Conservation (phyloP, 2,888 invertebrate species). For the Lacanobia wlatinum region DNA sequence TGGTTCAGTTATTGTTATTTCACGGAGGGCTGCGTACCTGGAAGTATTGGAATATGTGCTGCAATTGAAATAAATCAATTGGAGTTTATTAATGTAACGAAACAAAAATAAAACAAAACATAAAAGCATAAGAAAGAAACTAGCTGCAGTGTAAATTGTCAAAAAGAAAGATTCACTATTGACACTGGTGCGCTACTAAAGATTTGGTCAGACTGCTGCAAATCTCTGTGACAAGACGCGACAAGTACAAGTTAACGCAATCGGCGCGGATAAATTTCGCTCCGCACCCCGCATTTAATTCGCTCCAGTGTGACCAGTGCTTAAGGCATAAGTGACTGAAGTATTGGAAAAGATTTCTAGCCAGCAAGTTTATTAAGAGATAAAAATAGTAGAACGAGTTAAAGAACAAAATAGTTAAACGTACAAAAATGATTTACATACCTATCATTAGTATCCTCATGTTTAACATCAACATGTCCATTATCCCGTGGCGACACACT, state of each 20-base stretch:
- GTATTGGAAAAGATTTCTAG: neutral
- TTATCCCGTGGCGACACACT: constrained; percentile 89
- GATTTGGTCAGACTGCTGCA: neutral
- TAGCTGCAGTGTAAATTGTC: neutral
- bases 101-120: constrained; percentile 12
- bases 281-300: neutral
- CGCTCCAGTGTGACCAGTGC: neutral
- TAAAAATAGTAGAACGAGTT: neutral
- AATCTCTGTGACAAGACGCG: no score
- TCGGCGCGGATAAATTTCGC: no score
- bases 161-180: neutral
- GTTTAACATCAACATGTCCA: constrained; percentile 81
- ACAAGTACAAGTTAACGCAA: neutral
- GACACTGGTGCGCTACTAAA: neutral
- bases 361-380: no score
- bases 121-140: neutral
- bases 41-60: constrained; percentile 27
- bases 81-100: constrained; percentile 23
- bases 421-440: constrained; percentile 29
- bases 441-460: constrained; percentile 91
- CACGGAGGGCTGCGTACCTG: constrained; percentile 94
- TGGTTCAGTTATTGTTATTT: constrained; percentile 93
- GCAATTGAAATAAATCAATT: constrained; percentile 39
- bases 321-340: neutral
- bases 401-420: neutral